Evolutionary conservation across 2,888 invertebrate genomes (phyloP), one percentile per base, ranked within the genome.

Genomic region (Phanerotoma sp.): DNA sequence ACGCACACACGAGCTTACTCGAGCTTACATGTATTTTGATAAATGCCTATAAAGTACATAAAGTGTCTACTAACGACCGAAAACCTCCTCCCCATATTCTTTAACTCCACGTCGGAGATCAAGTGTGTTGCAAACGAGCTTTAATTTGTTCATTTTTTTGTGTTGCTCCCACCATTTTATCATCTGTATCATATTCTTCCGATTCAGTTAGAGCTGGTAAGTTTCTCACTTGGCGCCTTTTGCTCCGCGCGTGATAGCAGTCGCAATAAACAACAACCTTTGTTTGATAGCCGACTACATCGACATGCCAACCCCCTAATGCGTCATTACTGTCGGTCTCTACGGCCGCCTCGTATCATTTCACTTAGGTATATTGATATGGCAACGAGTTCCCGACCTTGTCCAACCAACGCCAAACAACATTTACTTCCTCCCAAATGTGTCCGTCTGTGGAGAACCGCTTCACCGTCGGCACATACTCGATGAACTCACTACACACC

Each of bases 291-390:
- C 69, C 72, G 66, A 62, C 74, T 77, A 75, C 76, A 77, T 76
- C 77, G 74, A 70, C 67, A 71, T 70, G 72, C 71, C 73, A 72
- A 74, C 75, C 75, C 76, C 72, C 76, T 77, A 77, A 77, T 77
- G 77, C 77, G 76, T 77, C 77, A 77, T 77, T 77, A 77, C 77
- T 76, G 77, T 77, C 77, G 73, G 69, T 70, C 62, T 66, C 76
- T 77, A 77, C 75, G 75, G 69, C 68, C 62, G 70, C 67, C 77
- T 75, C 76, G 75, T 77, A 76, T 77, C 77, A 77, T 77, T 77
- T 77, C 76, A 77, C 77, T 77, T 77, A 77, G 76, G 76, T 77
- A 77, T 77, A 77, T 77, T 77, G 77, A 77, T 77, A 77, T 76
- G 76, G 75, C 76, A 73, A 77, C 75, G 77, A 75, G 77, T 70